phyloP scores from a whole-genome alignment of 2,888 invertebrate genomes.

The Noctua janthina region DNA sequence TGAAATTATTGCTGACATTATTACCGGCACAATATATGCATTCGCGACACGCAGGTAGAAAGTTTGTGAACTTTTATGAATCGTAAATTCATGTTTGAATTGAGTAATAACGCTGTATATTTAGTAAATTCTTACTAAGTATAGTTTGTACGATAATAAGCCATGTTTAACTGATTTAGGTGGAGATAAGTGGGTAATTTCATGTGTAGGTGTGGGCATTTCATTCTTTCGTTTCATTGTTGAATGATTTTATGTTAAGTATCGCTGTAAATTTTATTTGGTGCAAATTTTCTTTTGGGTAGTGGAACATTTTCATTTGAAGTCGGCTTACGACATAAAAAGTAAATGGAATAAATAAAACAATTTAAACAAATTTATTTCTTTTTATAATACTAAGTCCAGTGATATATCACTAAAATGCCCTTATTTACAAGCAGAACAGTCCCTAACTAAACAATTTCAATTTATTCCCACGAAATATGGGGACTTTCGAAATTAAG shows the following conservation, averaged over 20 bases:
- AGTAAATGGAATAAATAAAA: slow-evolving; percentile 31
- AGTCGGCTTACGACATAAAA: slow-evolving; percentile 1
- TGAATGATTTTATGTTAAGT: slow-evolving; percentile 49
- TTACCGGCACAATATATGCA: slow-evolving; percentile 68
- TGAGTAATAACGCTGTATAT: slow-evolving; percentile 68
- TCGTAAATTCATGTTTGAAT: slow-evolving; percentile 70
- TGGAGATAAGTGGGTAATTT: slow-evolving; percentile 61
- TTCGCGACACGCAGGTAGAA: slow-evolving; percentile 69
- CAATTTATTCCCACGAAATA: slow-evolving; percentile 76
- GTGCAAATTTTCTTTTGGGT: slow-evolving; percentile 34
- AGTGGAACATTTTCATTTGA: not conserved
- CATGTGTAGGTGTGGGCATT: slow-evolving; percentile 49
- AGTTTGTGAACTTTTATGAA: slow-evolving; percentile 70
- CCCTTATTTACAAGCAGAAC: slow-evolving; percentile 47
- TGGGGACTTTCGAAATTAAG: slow-evolving; percentile 78
- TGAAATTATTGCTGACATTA: slow-evolving; percentile 68
- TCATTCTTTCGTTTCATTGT: slow-evolving; percentile 47
- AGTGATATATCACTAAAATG: slow-evolving; percentile 43
- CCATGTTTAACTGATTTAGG: slow-evolving; percentile 61
- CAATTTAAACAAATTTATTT: slow-evolving; percentile 1
- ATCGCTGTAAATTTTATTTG: slow-evolving; percentile 42
- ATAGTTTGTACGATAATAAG: slow-evolving; percentile 61
- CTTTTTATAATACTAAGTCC: slow-evolving; percentile 1
- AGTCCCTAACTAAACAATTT: slow-evolving; percentile 71
- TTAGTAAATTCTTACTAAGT: slow-evolving; percentile 63